Base-by-base conservation (phyloP, 2,113 vertebrate species). In the Cryptoleucopteryx plumbea region DNA sequence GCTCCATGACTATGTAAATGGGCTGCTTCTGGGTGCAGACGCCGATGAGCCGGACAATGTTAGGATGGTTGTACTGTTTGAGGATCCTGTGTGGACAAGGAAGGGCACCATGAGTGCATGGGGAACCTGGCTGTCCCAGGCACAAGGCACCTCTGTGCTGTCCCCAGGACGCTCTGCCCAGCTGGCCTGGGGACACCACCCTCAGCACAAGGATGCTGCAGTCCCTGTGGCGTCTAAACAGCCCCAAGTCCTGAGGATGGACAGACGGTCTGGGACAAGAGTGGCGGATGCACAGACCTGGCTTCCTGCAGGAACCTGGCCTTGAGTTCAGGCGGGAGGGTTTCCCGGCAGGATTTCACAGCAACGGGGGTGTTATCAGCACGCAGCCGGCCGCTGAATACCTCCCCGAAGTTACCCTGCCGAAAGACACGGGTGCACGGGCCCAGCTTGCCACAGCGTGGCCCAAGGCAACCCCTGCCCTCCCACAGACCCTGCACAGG, bases 401-500 rank as follows among this genome's bases (percentile, higher is more conserved):
- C 99, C 84, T 99, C 99, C 5, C 99, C 99, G 83, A 99, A 99
- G 97, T 99, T 99, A 17, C 99, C 99, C 99, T 99, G 98, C 19
- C 29, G 0, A 63, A 3, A 75, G 36, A 66, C 25, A 71, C 1
- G 3, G 58, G 38, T 27, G 45, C n/a, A 43, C 17, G 0, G 3
- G 17, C 40, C 55, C n/a, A 55, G 78, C 22, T 59, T n/a, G 55
- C 31, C 2, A 0, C 2, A 1, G 45, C 1, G 0, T 3, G 22
- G n/a, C 70, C 74, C 9, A 1, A 47, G 48, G 61, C 27, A 88
- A 6, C 6, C 47, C 62, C 36, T n/a, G 62, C 13, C 38, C 42
- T 40, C 56, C 50, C 6, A 15, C 34, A 61, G 52, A 55, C 15
- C 38, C 59, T 7, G 1, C 0, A 0, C 18, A 8, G 45, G 27